phyloP scores from a whole-genome alignment of 2,797 vertebrate genomes.

The Mustela erminea region DNA sequence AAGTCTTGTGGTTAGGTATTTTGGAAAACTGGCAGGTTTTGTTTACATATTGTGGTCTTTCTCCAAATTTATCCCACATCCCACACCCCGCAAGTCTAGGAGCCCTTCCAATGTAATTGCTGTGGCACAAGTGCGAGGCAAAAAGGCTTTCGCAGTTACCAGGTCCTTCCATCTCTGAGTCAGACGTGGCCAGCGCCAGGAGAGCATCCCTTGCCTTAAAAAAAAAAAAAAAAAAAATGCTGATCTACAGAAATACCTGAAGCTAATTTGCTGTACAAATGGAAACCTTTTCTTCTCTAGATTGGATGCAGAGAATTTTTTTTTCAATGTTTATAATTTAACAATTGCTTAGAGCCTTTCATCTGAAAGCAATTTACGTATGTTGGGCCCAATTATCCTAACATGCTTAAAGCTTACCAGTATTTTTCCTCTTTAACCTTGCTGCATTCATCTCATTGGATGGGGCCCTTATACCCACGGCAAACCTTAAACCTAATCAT shows the following conservation, averaged over 20 bases:
- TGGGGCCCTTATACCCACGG: background rate
- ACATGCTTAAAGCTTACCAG: conserved; percentile 70
- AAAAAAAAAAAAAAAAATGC: background rate
- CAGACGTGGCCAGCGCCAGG: conserved; percentile 10
- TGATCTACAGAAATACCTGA: conserved; percentile 80
- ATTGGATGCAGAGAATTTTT: conserved; percentile 74
- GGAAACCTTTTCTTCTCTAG: conserved; percentile 78
- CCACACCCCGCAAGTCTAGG: conserved; percentile 67
- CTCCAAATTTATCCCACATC: conserved; percentile 75
- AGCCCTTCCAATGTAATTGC: conserved; percentile 76
- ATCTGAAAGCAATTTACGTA: conserved; percentile 78
- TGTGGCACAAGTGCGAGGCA: conserved; percentile 75
- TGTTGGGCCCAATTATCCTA: conserved; percentile 71
- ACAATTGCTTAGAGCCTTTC: conserved; percentile 78
- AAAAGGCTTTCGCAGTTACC: conserved; percentile 56
- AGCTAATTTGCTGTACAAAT: conserved; percentile 81
- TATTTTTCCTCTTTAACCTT: conserved; percentile 57
- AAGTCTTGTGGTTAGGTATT: conserved; percentile 76
- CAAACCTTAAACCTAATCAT: conserved; percentile 35
- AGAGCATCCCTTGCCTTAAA: conserved; percentile 41
- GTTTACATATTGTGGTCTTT: conserved; percentile 77
- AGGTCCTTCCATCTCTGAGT: conserved; percentile 69
- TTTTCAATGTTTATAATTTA: conserved; percentile 70
- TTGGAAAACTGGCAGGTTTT: conserved; percentile 79
- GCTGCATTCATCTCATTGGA: conserved; percentile 14